phyloP scores from a whole-genome alignment of 2,888 invertebrate species.

The Blomia tropicalis region DNA sequence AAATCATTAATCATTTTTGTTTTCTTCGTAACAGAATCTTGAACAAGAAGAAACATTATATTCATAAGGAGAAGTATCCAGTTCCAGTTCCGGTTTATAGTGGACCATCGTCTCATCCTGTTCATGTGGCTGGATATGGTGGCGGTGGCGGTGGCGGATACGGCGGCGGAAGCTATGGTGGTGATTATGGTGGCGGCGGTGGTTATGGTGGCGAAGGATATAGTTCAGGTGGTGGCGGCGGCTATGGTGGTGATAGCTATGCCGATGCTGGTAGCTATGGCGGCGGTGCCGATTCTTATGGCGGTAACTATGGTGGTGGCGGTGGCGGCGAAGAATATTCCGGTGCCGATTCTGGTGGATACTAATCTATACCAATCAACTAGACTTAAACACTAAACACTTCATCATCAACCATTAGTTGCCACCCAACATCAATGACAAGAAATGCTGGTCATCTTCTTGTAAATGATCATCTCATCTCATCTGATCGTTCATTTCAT shows the following conservation, averaged over 20 bases:
- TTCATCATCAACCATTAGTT: too few relatives aligned
- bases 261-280: slow-evolving; percentile 1
- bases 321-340: background rate
- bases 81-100: too few relatives aligned
- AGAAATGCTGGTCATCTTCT: too few relatives aligned
- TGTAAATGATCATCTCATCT: too few relatives aligned
- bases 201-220: background rate
- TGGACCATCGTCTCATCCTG: too few relatives aligned
- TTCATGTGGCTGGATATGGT: slow-evolving; percentile 8
- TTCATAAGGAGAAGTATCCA: too few relatives aligned
- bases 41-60: too few relatives aligned
- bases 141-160: slow-evolving; percentile 14
- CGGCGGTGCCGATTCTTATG: background rate
- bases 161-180: slow-evolving; percentile 1
- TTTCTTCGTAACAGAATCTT: too few relatives aligned
- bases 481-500: too few relatives aligned
- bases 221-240: background rate
- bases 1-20: too few relatives aligned
- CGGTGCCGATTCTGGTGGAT: background rate
- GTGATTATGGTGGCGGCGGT: slow-evolving; percentile 2
- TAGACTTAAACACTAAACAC: background rate
- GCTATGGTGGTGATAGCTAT: background rate
- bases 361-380: background rate
- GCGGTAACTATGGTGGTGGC: background rate
- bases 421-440: too few relatives aligned